phyloP scores from a whole-genome alignment of 1,140 invertebrate species.

The Coenobita brevimanus region DNA sequence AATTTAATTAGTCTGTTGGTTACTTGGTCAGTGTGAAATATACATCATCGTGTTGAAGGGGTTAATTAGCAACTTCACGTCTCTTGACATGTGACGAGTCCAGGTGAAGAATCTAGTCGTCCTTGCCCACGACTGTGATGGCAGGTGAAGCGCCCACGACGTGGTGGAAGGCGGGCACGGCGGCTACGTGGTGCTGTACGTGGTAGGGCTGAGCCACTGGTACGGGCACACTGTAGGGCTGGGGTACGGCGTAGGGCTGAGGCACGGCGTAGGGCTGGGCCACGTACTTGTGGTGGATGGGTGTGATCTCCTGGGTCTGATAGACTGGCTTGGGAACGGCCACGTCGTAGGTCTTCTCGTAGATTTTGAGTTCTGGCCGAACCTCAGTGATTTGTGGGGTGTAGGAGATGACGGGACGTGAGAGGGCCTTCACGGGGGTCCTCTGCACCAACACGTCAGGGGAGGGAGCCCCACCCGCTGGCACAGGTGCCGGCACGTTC shows the following conservation, averaged over 20 bases:
- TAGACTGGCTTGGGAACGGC: slow-evolving; percentile 62
- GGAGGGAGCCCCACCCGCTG: slow-evolving; percentile 34
- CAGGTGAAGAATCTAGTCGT: too few relatives aligned
- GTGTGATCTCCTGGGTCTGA: slow-evolving; percentile 56
- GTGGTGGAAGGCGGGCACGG: neutral
- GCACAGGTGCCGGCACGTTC: slow-evolving; percentile 39
- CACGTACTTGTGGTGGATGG: slow-evolving; percentile 66
- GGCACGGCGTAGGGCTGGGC: slow-evolving; percentile 61
- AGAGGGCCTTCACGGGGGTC: slow-evolving; percentile 19
- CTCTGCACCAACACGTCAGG: slow-evolving; percentile 25
- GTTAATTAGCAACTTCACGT: too few relatives aligned
- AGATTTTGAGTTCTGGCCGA: slow-evolving; percentile 55
- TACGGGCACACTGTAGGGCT: slow-evolving; percentile 56
- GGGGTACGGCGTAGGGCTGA: slow-evolving; percentile 58
- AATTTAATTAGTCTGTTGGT: too few relatives aligned
- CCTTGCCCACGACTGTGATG: neutral
- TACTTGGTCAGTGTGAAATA: too few relatives aligned
- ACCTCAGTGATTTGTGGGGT: slow-evolving; percentile 66
- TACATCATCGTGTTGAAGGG: too few relatives aligned
- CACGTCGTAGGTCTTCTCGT: slow-evolving; percentile 58
- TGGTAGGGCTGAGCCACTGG: slow-evolving; percentile 32
- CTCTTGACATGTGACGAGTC: neutral
- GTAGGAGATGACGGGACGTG: slow-evolving; percentile 37
- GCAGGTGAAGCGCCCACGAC: neutral
- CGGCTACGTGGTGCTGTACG: slow-evolving; percentile 43